Base-by-base conservation (phyloP, 2,797 vertebrate genomes). In the Neosalanx taihuensis region DNA sequence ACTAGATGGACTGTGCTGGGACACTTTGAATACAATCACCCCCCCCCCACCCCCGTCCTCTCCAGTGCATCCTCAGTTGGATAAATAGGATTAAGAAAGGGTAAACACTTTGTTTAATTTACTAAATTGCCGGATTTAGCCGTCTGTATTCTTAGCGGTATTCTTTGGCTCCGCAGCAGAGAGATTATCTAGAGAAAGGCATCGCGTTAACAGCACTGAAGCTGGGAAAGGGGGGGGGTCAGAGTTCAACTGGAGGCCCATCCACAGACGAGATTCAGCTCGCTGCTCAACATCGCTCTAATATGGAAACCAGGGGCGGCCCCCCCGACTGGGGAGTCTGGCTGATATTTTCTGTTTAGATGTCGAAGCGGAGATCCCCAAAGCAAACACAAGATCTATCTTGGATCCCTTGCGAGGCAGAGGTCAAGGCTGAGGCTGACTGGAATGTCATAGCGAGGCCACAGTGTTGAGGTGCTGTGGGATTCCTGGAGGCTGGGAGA, bases 51-150 rank as follows among this genome's bases (percentile, higher is more conserved):
- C 20, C 18, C 64, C 67, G 20, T 33, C 71, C 59, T 62, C 35
- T 70, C 78, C 79, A 58, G 67, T 41, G 68, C 5, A 59, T 75
- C 77, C 67, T 76, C 59, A 12, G 7, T 71, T 64, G 66, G 70
- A 70, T 83, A 85, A 86, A 87, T 77, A 82, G 77, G 81, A 85
- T 85, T 82, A 84, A 73, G 75, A 69, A 62, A 82, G 68, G 64
- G 23, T 85, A 87, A 85, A 86, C 83, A 84, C 71, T 59, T 75
- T 62, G 79, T 78, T 85, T 77, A 79, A 82, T 77, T 81, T 61
- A 67, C 66, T 71, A 60, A 72, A 82, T 30, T 79, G 76, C 78
- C 81, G 84, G 78, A 76, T 73, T 80, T 71, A 72, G 67, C 79
- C 74, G 73, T 77, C 74, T 81, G 46, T 69, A 5, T 75, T 69